These are phyloP conservation scores for Cydia fagiglandana DNA, from an alignment of 1,140 invertebrate species.

Conservation along the genomic window DNA sequence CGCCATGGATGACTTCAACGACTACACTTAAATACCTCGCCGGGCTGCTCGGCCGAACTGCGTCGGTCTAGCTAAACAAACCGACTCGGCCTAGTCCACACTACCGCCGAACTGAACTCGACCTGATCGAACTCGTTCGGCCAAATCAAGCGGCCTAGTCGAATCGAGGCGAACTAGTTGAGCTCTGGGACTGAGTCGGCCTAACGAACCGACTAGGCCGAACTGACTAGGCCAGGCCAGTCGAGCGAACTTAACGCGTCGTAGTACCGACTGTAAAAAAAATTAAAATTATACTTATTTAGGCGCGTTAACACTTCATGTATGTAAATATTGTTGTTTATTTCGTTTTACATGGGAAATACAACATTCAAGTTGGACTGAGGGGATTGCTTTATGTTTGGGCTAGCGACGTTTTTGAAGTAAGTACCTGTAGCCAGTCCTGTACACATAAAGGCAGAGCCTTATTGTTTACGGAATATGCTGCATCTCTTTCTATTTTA, in stretches of 20 bases:
- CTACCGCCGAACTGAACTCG: too few species aligned
- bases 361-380: not conserved
- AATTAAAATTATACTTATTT: not conserved
- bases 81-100: not conserved
- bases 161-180: too few species aligned
- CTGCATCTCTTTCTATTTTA: not conserved
- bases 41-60: not conserved
- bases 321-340: not conserved
- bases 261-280: too few species aligned
- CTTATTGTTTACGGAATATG: not conserved
- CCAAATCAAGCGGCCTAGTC: too few species aligned
- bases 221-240: too few species aligned
- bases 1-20: slow-evolving; percentile 85
- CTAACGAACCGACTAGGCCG: too few species aligned
- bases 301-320: not conserved
- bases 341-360: not conserved
- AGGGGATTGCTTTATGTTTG: too few species aligned
- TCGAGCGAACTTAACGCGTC: too few species aligned
- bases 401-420: not conserved
- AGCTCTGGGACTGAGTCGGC: too few species aligned
- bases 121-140: too few species aligned
- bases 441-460: not conserved
- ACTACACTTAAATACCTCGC: slow-evolving; percentile 80
- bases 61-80: too few species aligned
- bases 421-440: too few species aligned